Conservation (phyloP, 2,113 vertebrate species). For the Puntigrus tetrazona region DNA sequence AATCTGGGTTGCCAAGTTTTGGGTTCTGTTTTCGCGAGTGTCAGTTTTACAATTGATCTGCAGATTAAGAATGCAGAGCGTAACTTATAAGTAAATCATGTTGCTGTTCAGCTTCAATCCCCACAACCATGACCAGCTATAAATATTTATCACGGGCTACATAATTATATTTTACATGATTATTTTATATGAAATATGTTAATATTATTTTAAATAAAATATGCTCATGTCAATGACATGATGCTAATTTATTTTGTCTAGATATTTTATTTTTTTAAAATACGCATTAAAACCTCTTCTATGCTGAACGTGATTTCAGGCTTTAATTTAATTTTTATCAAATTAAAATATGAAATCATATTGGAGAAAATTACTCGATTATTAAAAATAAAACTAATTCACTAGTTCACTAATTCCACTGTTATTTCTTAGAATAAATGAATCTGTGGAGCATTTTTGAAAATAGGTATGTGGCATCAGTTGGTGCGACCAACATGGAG, state of each 20-base stretch:
- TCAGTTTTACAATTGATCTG: not conserved
- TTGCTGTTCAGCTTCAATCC: not conserved
- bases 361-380: too few species aligned
- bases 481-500: not conserved
- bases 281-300: not conserved
- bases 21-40: not conserved
- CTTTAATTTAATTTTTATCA: too few species aligned
- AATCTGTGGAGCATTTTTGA: not conserved
- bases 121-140: not conserved
- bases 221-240: not conserved
- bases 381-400: too few species aligned
- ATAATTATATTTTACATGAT: not conserved
- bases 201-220: not conserved
- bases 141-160: not conserved
- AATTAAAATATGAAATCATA: not conserved
- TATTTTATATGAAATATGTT: not conserved
- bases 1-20: not conserved
- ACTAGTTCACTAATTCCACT: too few species aligned
- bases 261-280: not conserved
- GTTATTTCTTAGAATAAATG: too few species aligned
- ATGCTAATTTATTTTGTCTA: not conserved
- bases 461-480: not conserved
- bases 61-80: not conserved
- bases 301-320: not conserved
- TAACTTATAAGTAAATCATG: conserved; percentile 14